Evolutionary conservation across 2,888 invertebrate species (phyloP).

Genomic region (Agrilus mali): DNA sequence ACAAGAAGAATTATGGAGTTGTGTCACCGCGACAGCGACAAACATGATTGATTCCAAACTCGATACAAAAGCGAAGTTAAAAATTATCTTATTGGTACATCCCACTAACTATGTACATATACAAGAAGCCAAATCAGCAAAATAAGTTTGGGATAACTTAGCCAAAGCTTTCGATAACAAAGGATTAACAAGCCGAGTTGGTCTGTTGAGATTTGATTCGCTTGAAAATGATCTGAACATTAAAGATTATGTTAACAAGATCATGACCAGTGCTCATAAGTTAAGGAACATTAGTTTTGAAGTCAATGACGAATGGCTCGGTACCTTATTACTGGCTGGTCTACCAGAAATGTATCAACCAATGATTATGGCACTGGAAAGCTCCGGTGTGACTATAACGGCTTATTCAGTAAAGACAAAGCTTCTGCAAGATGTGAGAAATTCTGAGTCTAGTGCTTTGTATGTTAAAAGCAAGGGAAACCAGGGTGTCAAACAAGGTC

Average conservation of each 20-base stretch:
- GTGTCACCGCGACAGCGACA: too few relatives aligned
- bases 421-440: conserved; percentile 14
- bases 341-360: conserved; percentile 19
- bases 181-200: conserved; percentile 20
- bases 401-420: conserved; percentile 20
- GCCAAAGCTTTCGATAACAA: conserved; percentile 18
- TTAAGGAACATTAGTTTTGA: conserved; percentile 17
- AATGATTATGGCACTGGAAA: conserved; percentile 20
- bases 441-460: too few relatives aligned
- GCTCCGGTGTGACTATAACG: conserved; percentile 17
- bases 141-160: conserved; percentile 19
- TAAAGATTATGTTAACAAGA: conserved; percentile 19
- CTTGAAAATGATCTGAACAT: conserved; percentile 16
- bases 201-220: conserved; percentile 15
- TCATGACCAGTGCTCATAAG: conserved; percentile 20
- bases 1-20: too few relatives aligned
- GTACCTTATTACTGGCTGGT: conserved; percentile 20
- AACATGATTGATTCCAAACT: too few relatives aligned
- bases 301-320: conserved; percentile 20
- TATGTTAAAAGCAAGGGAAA: too few relatives aligned
- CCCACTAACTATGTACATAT: too few relatives aligned
- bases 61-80: conserved; percentile 9
- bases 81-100: conserved; percentile 17
- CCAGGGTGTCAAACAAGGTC: too few relatives aligned
- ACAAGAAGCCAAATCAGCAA: conserved; percentile 14